Evolutionary conservation across 2,797 vertebrate genomes (phyloP), one percentile per base, ranked within the genome.

Genomic region (Siniperca undulata): DNA sequence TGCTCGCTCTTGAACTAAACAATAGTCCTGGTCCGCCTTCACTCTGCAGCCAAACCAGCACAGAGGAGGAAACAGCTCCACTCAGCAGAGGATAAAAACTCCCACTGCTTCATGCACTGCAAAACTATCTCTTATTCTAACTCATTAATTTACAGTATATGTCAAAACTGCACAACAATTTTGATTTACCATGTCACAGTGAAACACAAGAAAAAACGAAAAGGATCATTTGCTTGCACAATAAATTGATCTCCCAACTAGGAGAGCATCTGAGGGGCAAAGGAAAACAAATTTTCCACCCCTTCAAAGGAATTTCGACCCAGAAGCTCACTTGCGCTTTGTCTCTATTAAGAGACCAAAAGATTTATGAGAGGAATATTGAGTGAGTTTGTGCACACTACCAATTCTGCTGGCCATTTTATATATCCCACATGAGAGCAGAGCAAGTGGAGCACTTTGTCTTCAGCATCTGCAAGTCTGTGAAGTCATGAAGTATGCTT

Each of bases 361-460:
- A 86, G 85, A 92, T 91, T 91, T 85, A 86, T 88, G 86, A 82
- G 55, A 59, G 72, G 77, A 87, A 91, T 80, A 87, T 86, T 83
- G 77, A 78, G 65, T 80, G 78, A 30, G 30, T 80, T 44, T 82
- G 77, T 3, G 5, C 48, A 44, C 36, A 86, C 77, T 81, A 88
- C 55, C 16, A 48, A 44, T 74, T 73, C 74, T 83, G 34, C 80
- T 64, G 71, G 68, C 77, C 61, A 61, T 79, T 92, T 82, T 79
- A 62, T 64, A 61, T 67, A 46, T 84, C 74, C 84, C 86, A 84
- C 77, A 55, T 81, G 83, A 85, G 83, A 82, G 81, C 48, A 61
- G 70, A 71, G 66, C 62, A 84, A 86, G 72, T 3, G 0, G 71
- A 71, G 85, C 77, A 73, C 79, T 92, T 89, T 88, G 69, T 91